Percentiles rank a stretch among this genome's conserved stretches.
These are phyloP conservation scores for Parazoanthus darwini DNA, from an alignment of 92 coral and sea anemone species.

Conservation along the genomic window DNA sequence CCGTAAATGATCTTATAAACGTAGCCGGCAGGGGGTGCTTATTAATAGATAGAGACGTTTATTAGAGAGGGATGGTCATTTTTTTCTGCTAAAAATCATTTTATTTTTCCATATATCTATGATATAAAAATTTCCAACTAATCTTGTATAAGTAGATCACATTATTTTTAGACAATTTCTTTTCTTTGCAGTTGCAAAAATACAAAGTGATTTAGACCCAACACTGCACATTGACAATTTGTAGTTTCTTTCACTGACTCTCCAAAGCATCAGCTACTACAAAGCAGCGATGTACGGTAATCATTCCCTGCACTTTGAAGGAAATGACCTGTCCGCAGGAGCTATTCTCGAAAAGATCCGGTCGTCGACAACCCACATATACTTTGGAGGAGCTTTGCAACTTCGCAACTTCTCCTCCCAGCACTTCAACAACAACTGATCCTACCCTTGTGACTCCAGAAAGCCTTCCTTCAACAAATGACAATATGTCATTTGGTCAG, in stretches of 20 bases:
- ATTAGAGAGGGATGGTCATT: too few relatives aligned
- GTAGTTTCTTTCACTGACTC: not conserved
- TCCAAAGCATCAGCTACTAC: conserved; percentile 31
- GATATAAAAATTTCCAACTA: too few relatives aligned
- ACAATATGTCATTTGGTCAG: not conserved
- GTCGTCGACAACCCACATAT: not conserved
- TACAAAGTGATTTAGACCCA: too few relatives aligned
- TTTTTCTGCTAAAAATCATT: too few relatives aligned
- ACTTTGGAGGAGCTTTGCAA: conserved; percentile 1
- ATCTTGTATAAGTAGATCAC: too few relatives aligned
- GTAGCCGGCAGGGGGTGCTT: too few relatives aligned
- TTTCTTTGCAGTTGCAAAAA: too few relatives aligned
- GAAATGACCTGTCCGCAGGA: not conserved
- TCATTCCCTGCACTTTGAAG: not conserved
- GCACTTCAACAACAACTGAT: not conserved
- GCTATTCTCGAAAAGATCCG: not conserved
- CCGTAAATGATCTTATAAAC: too few relatives aligned
- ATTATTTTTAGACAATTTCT: too few relatives aligned
- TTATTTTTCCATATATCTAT: too few relatives aligned
- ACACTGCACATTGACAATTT: too few relatives aligned
- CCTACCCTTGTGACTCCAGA: not conserved
- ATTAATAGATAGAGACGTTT: too few relatives aligned
- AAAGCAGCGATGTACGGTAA: conserved; percentile 19
- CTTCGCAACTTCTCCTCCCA: not conserved
- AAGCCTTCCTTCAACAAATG: not conserved